Base-by-base conservation (phyloP, 2,113 vertebrate genomes). In the Trichechus manatus region DNA sequence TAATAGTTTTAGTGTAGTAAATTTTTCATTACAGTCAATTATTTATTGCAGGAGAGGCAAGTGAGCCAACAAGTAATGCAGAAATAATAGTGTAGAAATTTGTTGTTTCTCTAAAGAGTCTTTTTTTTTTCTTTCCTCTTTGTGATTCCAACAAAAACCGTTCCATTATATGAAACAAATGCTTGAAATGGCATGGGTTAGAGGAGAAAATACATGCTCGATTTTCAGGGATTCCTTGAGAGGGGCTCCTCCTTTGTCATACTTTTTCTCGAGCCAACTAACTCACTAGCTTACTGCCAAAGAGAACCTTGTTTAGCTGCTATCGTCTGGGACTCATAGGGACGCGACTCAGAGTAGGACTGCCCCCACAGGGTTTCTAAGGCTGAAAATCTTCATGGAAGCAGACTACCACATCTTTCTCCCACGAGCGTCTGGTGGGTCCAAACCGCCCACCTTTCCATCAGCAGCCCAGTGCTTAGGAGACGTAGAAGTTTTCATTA, bases 1-100 rank as follows among this genome's bases (percentile, higher is more conserved):
- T 98, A 98, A 98, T 98, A 97, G 96, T 90, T 98, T 98, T 98
- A 97, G 97, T 97, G 96, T 94, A 97, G 96, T 98, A 97, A 98
- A 98, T 98, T 97, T 98, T 98, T 98, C 98, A 98, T 98, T 98
- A 95, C 59, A 97, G 96, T 98, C 97, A 98, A 98, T 98, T 98
- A 98, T 98, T 98, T 98, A 98, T 98, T 97, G 53, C 68, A 93
- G 80, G 93, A 94, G 97, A 98, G 92, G 93, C 94, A 98, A 98
- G 87, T 96, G 96, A 98, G 94, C 89, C 95, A 94, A 97, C 97
- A 93, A 93, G 94, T 96, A 98, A 97, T 91, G 92, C 1, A 74
- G 98, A 98, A 70, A 92, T 36, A 98, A 96, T 98, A 98, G 96
- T 78, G 70, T n/a, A 97, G 88, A 72, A 97, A 97, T 98, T 98